phyloP scores from a whole-genome alignment of 2,888 invertebrate species.

The Beris chalybata region DNA sequence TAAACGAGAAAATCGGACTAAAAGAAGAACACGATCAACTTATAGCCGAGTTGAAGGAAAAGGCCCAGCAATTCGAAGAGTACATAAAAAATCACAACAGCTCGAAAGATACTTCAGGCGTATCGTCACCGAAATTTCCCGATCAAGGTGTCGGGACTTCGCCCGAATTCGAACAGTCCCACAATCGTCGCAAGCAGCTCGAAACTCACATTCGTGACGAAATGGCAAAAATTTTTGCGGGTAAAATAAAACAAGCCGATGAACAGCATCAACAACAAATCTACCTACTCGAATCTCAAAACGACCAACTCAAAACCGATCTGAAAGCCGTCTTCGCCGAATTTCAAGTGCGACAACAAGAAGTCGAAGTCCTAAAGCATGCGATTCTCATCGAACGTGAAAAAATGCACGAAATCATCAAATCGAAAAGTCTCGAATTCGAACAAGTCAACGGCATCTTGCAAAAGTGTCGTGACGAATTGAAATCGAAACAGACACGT shows the following conservation, averaged over 20 bases:
- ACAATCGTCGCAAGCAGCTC: slow-evolving; percentile 42
- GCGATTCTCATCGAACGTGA: slow-evolving; percentile 54
- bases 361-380: slow-evolving; percentile 52
- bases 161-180: slow-evolving; percentile 51
- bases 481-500: slow-evolving; percentile 57
- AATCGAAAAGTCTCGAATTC: slow-evolving; percentile 45
- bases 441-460: slow-evolving; percentile 44
- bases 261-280: slow-evolving; percentile 56
- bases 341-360: slow-evolving; percentile 48
- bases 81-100: slow-evolving; percentile 62
- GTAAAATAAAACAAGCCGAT: slow-evolving; percentile 64
- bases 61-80: slow-evolving; percentile 66
- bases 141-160: slow-evolving; percentile 51
- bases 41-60: slow-evolving; percentile 63
- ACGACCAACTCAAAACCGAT: slow-evolving; percentile 46
- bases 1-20: slow-evolving; percentile 52
- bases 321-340: slow-evolving; percentile 46
- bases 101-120: slow-evolving; percentile 48
- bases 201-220: slow-evolving; percentile 64
- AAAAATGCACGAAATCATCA: slow-evolving; percentile 47
- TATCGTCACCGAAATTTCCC: slow-evolving; percentile 41
- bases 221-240: slow-evolving; percentile 66
- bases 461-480: slow-evolving; percentile 48
- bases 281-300: slow-evolving; percentile 50
- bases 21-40: slow-evolving; percentile 63